phyloP scores from a whole-genome alignment of 2,797 vertebrate genomes.

The Hippocampus kuda region DNA sequence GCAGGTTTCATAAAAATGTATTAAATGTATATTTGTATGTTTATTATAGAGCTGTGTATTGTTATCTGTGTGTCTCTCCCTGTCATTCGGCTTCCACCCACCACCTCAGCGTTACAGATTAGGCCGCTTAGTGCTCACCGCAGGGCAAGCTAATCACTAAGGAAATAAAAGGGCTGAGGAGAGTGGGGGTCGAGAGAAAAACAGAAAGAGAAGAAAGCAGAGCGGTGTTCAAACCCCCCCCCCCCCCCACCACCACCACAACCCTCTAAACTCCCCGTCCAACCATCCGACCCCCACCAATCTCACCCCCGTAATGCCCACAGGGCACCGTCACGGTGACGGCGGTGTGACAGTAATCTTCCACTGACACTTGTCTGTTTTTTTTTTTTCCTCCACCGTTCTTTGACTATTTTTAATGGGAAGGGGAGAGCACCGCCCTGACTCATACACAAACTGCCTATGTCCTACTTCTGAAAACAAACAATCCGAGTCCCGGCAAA shows the following conservation, averaged over 20 bases:
- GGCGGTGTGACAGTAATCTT: slow-evolving; percentile 70
- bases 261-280: slow-evolving; percentile 20
- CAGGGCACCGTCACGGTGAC: slow-evolving; percentile 60
- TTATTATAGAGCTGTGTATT: slow-evolving; percentile 22
- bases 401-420: slow-evolving; percentile 21
- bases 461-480: slow-evolving; percentile 1
- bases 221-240: slow-evolving; percentile 27
- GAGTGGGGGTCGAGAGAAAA: background rate
- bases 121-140: slow-evolving; percentile 62
- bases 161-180: slow-evolving; percentile 24
- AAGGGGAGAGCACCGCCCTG: background rate
- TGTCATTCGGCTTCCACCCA: slow-evolving; percentile 36
- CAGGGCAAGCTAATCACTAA: slow-evolving; percentile 63
- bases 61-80: slow-evolving; percentile 22
- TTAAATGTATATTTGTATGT: slow-evolving; percentile 13
- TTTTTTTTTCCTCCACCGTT: slow-evolving; percentile 7
- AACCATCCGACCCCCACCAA: slow-evolving; percentile 45
- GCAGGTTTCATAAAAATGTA: background rate
- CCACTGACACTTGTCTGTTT: slow-evolving; percentile 53
- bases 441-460: background rate
- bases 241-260: slow-evolving; percentile 12
- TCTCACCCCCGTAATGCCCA: slow-evolving; percentile 59
- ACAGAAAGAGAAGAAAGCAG: slow-evolving; percentile 9
- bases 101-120: slow-evolving; percentile 52
- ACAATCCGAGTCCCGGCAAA: background rate